A percentile compares a stretch with the other conserved stretches of the same genome.
phyloP scores from a whole-genome alignment of 2,797 vertebrate genomes.

The Etheostoma nigrum region DNA sequence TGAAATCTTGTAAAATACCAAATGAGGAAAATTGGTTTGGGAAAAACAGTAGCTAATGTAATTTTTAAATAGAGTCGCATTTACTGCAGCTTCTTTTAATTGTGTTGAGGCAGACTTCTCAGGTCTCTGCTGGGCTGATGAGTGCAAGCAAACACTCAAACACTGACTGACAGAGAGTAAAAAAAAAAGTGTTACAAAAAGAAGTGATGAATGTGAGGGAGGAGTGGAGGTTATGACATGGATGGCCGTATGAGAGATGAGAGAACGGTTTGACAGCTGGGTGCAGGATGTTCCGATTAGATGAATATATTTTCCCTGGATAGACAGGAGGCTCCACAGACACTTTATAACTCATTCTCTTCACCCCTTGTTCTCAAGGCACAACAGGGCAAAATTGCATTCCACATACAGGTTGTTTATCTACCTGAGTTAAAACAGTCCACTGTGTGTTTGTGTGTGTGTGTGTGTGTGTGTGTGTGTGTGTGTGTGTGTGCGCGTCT shows the following conservation, averaged over 20 bases:
- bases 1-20: background rate
- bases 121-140: slow-evolving; percentile 22
- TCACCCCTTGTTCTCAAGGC: slow-evolving; percentile 33
- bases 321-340: slow-evolving; percentile 49
- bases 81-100: background rate
- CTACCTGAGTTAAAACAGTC: slow-evolving; percentile 41
- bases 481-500: slow-evolving; percentile 5
- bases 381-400: slow-evolving; percentile 56
- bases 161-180: slow-evolving; percentile 39
- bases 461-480: slow-evolving; percentile 6
- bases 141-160: slow-evolving; percentile 38
- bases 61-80: background rate
- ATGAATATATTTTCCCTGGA: slow-evolving; percentile 66
- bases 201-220: slow-evolving; percentile 62
- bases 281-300: slow-evolving; percentile 61
- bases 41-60: background rate
- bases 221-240: slow-evolving; percentile 64
- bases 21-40: background rate
- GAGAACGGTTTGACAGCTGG: slow-evolving; percentile 62
- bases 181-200: slow-evolving; percentile 50
- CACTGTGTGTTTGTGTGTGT: slow-evolving; percentile 9
- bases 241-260: slow-evolving; percentile 55
- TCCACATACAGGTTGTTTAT: slow-evolving; percentile 46
- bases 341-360: slow-evolving; percentile 62
- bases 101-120: slow-evolving; percentile 8